A percentile compares a stretch with the other conserved stretches of the same genome.
phyloP scores from a whole-genome alignment of 2,797 vertebrate species.

The Acridotheres tristis region DNA sequence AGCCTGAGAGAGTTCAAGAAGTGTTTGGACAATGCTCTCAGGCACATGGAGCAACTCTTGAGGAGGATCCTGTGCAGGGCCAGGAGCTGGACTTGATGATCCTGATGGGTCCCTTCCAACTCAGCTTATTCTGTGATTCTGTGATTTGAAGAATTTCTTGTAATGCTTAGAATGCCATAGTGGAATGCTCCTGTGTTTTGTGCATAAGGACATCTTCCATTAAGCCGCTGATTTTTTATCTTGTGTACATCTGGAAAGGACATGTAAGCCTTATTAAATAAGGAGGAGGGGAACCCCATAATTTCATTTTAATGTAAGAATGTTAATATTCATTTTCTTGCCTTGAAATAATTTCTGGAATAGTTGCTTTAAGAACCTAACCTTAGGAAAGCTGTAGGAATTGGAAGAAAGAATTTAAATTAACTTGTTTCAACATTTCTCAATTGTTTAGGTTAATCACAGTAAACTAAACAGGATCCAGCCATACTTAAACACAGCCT shows the following conservation, averaged over 20 bases:
- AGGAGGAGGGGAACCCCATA: fast-evolving
- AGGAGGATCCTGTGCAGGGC: not conserved
- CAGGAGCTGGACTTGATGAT: not conserved
- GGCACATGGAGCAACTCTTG: not conserved
- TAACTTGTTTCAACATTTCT: slow-evolving; percentile 29
- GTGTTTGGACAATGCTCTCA: not conserved
- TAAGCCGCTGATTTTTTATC: not conserved
- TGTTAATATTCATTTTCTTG: not conserved
- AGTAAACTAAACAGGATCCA: slow-evolving; percentile 61
- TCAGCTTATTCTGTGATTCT: not conserved
- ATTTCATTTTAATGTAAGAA: not conserved
- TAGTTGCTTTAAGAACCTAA: slow-evolving; percentile 8
- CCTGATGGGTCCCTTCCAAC: not conserved
- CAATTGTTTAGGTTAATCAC: slow-evolving; percentile 59
- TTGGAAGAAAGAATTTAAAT: slow-evolving; percentile 47
- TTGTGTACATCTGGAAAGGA: not conserved
- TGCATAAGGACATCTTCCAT: not conserved
- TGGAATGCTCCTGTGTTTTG: not conserved
- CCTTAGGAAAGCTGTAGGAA: slow-evolving; percentile 15
- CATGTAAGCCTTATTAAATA: not conserved
- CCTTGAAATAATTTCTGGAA: slow-evolving; percentile 13
- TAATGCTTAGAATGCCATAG: not conserved
- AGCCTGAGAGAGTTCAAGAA: not conserved
- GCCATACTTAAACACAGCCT: slow-evolving; percentile 48
- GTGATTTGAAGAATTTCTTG: not conserved